Conservation (phyloP, 2,113 vertebrate genomes). For the Nothocercus nigrocapillus region DNA sequence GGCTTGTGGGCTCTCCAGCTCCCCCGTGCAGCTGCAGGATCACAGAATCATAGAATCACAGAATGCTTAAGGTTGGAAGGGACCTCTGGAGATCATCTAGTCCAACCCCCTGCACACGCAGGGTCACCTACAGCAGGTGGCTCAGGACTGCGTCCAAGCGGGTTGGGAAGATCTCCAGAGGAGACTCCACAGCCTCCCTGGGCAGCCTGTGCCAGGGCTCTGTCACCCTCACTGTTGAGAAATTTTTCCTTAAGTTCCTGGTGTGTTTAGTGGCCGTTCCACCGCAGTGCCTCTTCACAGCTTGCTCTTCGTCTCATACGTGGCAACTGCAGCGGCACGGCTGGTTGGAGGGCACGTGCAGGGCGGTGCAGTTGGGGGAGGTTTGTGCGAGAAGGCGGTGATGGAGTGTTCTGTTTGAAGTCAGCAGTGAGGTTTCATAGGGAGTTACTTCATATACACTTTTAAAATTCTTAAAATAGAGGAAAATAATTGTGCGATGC, state of each 20-base stretch:
- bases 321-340: neutral
- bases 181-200: too few species aligned
- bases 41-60: neutral
- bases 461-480: neutral
- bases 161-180: too few species aligned
- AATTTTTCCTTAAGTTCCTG: too few species aligned
- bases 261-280: neutral
- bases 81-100: too few species aligned
- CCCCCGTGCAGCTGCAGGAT: fast-evolving
- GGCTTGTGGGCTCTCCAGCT: neutral
- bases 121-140: too few species aligned
- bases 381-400: neutral
- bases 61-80: too few species aligned
- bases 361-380: neutral
- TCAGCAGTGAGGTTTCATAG: neutral
- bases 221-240: too few species aligned
- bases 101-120: too few species aligned
- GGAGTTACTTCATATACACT: neutral
- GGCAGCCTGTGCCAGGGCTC: too few species aligned
- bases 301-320: fast-evolving
- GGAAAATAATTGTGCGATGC: neutral
- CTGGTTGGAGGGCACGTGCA: neutral
- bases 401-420: neutral
- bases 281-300: fast-evolving
- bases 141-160: too few species aligned